Evolutionary conservation across 2,888 invertebrate genomes (phyloP).

Genomic region (Nesidiocoris tenuis): DNA sequence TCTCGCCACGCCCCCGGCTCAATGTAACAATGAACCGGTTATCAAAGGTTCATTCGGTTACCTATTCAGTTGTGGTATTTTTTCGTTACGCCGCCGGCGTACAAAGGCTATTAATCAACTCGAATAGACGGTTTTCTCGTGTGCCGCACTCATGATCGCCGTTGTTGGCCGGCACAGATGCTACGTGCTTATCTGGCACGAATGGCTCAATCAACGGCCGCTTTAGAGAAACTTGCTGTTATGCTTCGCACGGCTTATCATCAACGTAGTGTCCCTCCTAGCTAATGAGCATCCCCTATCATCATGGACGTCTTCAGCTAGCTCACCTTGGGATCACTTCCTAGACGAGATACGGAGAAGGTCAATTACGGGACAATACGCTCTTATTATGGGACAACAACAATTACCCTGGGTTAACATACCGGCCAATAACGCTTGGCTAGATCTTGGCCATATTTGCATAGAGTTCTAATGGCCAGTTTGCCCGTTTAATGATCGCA

Average conservation of each 20-base stretch:
- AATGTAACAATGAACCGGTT: too few species aligned
- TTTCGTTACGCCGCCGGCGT: too few species aligned
- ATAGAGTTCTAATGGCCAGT: slow-evolving; percentile 14
- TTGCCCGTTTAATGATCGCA: slow-evolving; percentile 3
- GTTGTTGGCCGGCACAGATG: too few species aligned
- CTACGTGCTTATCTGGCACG: not conserved
- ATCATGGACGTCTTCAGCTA: slow-evolving; percentile 21
- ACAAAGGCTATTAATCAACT: not conserved
- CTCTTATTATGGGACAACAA: slow-evolving; percentile 39
- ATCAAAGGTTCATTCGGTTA: too few species aligned
- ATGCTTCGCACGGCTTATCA: not conserved
- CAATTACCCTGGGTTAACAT: slow-evolving; percentile 36
- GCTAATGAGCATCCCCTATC: not conserved
- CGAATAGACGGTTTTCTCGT: too few species aligned
- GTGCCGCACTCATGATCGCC: too few species aligned
- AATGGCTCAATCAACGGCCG: not conserved
- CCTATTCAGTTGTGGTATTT: too few species aligned
- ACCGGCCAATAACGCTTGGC: slow-evolving; percentile 13
- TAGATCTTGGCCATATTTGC: slow-evolving; percentile 16
- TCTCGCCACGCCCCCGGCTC: too few species aligned
- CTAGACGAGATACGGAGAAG: slow-evolving; percentile 14
- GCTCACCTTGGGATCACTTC: not conserved
- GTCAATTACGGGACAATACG: slow-evolving; percentile 39
- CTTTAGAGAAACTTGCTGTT: not conserved
- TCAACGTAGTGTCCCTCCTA: not conserved